Percentiles rank a stretch among this genome's conserved stretches.
phyloP scores from a whole-genome alignment of 2,888 invertebrate genomes.

The Seira musarum region DNA sequence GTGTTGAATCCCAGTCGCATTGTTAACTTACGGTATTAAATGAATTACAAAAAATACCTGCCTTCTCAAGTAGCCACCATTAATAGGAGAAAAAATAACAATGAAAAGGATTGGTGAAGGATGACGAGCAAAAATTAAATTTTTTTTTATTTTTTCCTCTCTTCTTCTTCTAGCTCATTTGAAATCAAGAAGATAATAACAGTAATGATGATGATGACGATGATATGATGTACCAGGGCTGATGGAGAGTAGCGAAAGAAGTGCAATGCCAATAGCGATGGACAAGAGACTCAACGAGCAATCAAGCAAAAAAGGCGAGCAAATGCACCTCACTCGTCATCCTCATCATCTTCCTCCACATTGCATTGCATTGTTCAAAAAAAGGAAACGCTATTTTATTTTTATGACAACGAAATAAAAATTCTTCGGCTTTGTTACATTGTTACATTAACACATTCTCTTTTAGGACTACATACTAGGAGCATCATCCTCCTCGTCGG shows the following conservation, averaged over 20 bases:
- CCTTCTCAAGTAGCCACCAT: conserved; percentile 27
- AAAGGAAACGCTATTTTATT: conserved; percentile 27
- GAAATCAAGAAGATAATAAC: conserved; percentile 50
- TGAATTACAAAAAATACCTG: conserved; percentile 13
- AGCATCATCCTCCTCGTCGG: neutral
- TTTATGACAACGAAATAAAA: conserved; percentile 38
- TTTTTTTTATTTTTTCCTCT: conserved; percentile 13
- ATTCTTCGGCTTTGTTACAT: conserved; percentile 17
- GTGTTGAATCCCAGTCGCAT: conserved; percentile 13
- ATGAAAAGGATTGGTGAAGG: conserved; percentile 31
- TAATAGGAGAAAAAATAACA: conserved; percentile 24
- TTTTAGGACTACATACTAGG: conserved; percentile 31
- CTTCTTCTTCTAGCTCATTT: conserved; percentile 31
- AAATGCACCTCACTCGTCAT: conserved; percentile 45
- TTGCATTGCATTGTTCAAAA: conserved; percentile 22
- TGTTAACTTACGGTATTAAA: conserved; percentile 8
- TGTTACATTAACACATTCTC: conserved; percentile 30
- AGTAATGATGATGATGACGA: conserved; percentile 32
- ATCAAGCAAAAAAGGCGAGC: conserved; percentile 59
- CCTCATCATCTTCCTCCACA: conserved; percentile 11
- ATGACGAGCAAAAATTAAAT: conserved; percentile 60
- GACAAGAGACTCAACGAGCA: conserved; percentile 63
- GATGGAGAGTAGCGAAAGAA: conserved; percentile 29
- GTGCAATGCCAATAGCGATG: conserved; percentile 40
- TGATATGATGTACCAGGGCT: conserved; percentile 12